Evolutionary conservation across 1,140 invertebrate genomes (phyloP).

Genomic region (Heliconius hermathena): DNA sequence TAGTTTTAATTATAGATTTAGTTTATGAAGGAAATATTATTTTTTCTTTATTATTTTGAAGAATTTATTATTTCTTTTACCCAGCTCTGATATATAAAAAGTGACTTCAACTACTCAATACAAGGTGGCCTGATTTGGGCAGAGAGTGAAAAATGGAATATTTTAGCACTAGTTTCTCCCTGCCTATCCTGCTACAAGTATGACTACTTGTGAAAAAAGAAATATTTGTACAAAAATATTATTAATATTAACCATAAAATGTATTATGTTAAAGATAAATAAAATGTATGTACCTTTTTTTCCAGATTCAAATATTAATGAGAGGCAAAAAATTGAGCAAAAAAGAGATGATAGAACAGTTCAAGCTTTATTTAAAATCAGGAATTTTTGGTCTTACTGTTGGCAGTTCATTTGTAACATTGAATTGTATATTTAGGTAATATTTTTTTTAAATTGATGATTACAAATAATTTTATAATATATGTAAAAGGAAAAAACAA

Average conservation of each 20-base stretch:
- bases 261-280: too few relatives aligned
- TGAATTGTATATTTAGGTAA: conserved; percentile 81
- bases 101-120: too few relatives aligned
- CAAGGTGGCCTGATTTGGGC: too few relatives aligned
- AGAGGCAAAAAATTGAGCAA: conserved; percentile 77
- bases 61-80: too few relatives aligned
- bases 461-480: background rate
- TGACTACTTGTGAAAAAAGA: too few relatives aligned
- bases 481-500: background rate
- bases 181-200: too few relatives aligned
- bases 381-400: conserved; percentile 78
- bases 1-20: background rate
- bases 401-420: conserved; percentile 78
- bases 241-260: too few relatives aligned
- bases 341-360: conserved; percentile 74
- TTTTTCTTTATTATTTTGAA: too few relatives aligned
- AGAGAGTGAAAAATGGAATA: too few relatives aligned
- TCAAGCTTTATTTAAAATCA: conserved; percentile 76
- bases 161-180: too few relatives aligned
- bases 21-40: background rate
- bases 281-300: conserved; percentile 30
- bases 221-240: too few relatives aligned
- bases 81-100: too few relatives aligned
- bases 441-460: background rate
- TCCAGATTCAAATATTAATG: conserved; percentile 80